These are phyloP conservation scores for Dinomys branickii DNA, from an alignment of 2,113 vertebrate species.

Conservation along the genomic window DNA sequence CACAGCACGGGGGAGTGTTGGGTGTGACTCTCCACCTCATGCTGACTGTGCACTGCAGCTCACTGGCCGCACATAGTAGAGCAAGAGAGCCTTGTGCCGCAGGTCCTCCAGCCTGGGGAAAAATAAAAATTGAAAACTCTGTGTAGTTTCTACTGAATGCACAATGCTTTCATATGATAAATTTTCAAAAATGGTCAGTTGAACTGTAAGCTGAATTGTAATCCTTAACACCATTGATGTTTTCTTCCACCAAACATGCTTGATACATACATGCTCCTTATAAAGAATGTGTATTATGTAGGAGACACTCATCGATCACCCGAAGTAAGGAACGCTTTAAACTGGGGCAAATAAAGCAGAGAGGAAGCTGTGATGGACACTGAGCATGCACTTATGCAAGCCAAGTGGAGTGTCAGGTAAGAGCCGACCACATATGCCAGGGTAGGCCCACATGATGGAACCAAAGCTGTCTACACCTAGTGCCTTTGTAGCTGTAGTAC, in stretches of 20 bases:
- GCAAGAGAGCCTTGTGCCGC: background rate
- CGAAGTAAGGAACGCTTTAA: background rate
- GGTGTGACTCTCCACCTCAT: no score
- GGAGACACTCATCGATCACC: background rate
- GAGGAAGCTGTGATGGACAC: background rate
- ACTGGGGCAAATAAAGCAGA: background rate
- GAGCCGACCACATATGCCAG: no score
- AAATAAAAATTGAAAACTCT: background rate
- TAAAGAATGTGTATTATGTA: background rate
- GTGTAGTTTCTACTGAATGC: background rate
- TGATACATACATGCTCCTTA: background rate
- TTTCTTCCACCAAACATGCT: background rate
- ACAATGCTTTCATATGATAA: no score
- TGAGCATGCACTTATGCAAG: fast-evolving
- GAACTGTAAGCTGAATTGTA: background rate
- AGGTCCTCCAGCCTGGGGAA: background rate
- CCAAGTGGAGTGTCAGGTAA: background rate
- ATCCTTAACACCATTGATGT: background rate
- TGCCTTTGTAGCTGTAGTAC: background rate
- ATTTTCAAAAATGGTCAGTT: background rate
- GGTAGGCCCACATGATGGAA: no score
- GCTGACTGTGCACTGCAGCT: background rate
- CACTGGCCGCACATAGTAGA: background rate
- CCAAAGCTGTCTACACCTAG: no score
- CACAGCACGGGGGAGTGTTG: fast-evolving